Percentiles rank a stretch among this genome's conserved stretches.
Conservation (phyloP, 2,113 vertebrate species). For the Megaptera novaeangliae region DNA sequence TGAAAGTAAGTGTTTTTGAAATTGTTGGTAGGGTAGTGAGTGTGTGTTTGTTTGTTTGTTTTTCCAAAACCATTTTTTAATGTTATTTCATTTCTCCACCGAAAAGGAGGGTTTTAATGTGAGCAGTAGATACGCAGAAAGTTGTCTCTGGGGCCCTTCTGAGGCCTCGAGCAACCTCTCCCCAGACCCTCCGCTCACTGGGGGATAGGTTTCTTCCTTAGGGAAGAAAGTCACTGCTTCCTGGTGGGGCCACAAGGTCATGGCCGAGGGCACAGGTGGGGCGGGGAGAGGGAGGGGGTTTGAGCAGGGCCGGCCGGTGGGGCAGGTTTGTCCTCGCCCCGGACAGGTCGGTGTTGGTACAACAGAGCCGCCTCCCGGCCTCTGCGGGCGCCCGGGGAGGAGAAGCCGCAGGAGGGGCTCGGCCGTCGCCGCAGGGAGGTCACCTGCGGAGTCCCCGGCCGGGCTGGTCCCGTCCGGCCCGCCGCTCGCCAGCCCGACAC, state of each 20-base stretch:
- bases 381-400: neutral
- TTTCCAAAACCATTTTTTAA: neutral
- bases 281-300: neutral
- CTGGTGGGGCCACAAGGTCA: neutral
- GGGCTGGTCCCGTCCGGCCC: neutral
- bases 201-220: neutral
- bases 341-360: constrained; percentile 61
- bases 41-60: too few species aligned
- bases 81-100: neutral
- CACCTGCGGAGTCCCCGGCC: neutral
- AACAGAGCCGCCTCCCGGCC: neutral
- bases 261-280: neutral
- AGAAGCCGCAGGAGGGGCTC: neutral
- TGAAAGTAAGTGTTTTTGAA: neutral
- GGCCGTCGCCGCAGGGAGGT: neutral
- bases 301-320: neutral
- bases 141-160: neutral
- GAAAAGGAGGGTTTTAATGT: neutral
- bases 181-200: neutral
- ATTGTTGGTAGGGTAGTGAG: neutral
- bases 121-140: neutral
- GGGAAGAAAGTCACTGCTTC: constrained; percentile 11
- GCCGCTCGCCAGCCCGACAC: neutral
- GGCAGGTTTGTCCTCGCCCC: constrained; percentile 43
- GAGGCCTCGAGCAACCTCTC: neutral